Evolutionary conservation across 2,888 invertebrate species (phyloP), one percentile per base, ranked within the genome.

Genomic region (Azorinus chamasolen): DNA sequence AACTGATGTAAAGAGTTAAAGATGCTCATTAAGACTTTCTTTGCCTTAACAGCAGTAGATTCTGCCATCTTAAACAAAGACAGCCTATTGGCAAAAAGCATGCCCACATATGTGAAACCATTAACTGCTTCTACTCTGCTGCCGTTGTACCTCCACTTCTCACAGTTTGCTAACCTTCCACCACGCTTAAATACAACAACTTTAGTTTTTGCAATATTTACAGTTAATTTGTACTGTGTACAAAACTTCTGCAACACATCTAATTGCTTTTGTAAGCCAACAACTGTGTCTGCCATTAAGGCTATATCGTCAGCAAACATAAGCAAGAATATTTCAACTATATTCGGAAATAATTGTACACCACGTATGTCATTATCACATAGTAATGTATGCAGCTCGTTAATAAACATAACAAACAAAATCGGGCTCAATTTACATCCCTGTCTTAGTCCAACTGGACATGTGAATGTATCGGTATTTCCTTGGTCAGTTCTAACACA

Each of bases 221-320:
- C 66, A n/a, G 46, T 24, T 54, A 66, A 25, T 39, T 57, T 61
- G 39, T 53, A 39, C 48, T 73, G 58, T 6, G 41, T 48, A 65
- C 74, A 72, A 53, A 53, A 71, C 18, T n/a, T 48, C 24, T 57
- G 32, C 32, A 80, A 45, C 43, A 53, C 37, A 50, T 77, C 68
- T 16, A 73, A 57, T 18, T 51, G 57, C 18, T 43, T 46, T 32
- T 80, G 80, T 51, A 73, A 25, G 14, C 76, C 76, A 43, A 57
- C 22, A 6, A 73, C 55, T 5, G 70, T 70, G 20, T 74, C 77
- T 46, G 65, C 45, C 48, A 58, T 27, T 6, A 74, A 32, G 20
- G 77, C 69, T n/a, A 77, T 46, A 41, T 81, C 77, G 45, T 74
- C 74, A 22, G 71, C 77, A 68, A 81, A 81, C 25, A 81, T 41